These are phyloP conservation scores for Plecotus auritus DNA, from an alignment of 2,113 vertebrate species.

Conservation along the genomic window DNA sequence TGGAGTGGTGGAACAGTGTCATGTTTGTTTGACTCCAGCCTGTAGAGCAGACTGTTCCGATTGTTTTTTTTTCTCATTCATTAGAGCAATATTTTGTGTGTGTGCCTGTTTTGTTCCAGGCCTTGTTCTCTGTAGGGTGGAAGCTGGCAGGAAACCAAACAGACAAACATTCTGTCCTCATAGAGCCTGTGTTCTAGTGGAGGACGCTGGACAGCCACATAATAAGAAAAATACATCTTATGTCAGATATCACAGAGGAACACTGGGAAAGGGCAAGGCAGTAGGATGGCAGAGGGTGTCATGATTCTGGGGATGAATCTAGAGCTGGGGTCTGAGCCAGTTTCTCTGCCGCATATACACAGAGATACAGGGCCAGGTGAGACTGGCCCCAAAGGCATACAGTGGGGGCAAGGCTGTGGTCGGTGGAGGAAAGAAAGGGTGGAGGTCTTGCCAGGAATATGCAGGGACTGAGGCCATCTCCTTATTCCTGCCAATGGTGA, in stretches of 20 bases:
- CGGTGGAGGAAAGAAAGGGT: background rate
- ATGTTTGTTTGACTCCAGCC: background rate
- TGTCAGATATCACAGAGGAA: background rate
- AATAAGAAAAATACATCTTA: background rate
- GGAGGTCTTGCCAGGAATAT: background rate
- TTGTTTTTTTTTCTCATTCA: background rate
- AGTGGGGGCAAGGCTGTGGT: background rate
- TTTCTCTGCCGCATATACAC: background rate
- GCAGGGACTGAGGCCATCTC: accelerated
- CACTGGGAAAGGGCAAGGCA: background rate
- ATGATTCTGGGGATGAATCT: background rate
- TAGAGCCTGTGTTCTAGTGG: background rate
- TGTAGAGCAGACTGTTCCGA: background rate
- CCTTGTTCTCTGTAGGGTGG: background rate
- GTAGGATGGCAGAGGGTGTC: background rate
- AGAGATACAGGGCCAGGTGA: background rate
- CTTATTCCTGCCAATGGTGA: background rate
- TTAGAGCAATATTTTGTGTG: background rate
- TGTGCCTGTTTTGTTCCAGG: background rate
- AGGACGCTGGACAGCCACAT: background rate
- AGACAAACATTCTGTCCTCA: background rate
- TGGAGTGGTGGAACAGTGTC: background rate
- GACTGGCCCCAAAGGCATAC: background rate
- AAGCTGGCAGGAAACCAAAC: background rate
- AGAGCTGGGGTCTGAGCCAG: background rate